Percentiles rank a stretch among this genome's conserved stretches.
phyloP scores from a whole-genome alignment of 2,797 vertebrate genomes.

The Falco columbarius region DNA sequence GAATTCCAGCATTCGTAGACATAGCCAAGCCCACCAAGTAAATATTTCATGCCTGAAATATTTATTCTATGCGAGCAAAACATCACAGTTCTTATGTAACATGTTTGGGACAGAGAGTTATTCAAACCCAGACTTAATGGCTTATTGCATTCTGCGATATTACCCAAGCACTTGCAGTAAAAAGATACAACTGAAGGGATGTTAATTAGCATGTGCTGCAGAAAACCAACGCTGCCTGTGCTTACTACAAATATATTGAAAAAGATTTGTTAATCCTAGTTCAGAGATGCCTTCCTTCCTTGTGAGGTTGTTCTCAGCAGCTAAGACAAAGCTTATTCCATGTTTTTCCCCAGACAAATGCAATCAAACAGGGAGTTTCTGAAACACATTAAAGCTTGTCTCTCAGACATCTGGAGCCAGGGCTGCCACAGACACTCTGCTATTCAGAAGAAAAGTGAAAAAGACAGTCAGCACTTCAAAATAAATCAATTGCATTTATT shows the following conservation, averaged over 20 bases:
- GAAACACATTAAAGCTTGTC: slow-evolving; percentile 67
- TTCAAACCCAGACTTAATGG: background rate
- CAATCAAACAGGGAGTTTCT: slow-evolving; percentile 68
- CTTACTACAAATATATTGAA: background rate
- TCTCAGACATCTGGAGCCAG: slow-evolving; percentile 76
- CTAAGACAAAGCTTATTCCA: slow-evolving; percentile 41
- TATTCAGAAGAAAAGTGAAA: slow-evolving; percentile 58
- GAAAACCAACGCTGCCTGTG: background rate
- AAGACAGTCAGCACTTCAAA: slow-evolving; percentile 71
- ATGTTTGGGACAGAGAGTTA: background rate
- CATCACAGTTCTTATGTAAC: background rate
- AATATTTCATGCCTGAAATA: background rate
- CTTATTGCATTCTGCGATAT: rapidly evolving
- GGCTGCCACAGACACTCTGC: slow-evolving; percentile 46
- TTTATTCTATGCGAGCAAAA: background rate
- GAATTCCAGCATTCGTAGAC: background rate
- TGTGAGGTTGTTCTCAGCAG: slow-evolving; percentile 28
- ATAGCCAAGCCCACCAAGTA: background rate
- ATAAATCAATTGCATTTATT: slow-evolving; percentile 78
- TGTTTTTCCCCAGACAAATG: slow-evolving; percentile 53
- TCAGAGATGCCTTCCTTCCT: slow-evolving; percentile 35
- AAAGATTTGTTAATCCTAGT: slow-evolving; percentile 10
- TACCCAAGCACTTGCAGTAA: background rate
- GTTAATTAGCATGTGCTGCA: background rate
- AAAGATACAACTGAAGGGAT: background rate